Conservation (phyloP, 2,797 vertebrate species). For the Linurgus olivaceus region DNA sequence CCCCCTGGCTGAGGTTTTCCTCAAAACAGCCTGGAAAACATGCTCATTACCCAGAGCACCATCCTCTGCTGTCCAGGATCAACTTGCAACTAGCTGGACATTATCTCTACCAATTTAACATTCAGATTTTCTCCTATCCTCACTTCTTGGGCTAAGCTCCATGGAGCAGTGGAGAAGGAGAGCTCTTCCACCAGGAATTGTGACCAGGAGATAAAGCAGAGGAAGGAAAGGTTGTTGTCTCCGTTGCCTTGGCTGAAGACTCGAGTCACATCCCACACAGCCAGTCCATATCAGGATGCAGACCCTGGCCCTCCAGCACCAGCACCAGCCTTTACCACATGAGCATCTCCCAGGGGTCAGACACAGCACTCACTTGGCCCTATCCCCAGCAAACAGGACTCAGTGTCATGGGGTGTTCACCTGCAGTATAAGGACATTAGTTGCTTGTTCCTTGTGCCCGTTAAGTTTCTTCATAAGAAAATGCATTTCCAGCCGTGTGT, state of each 20-base stretch:
- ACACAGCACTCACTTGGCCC: not conserved
- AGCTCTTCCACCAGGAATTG: not conserved
- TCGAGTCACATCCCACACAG: not conserved
- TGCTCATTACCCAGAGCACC: not conserved
- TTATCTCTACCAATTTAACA: not conserved
- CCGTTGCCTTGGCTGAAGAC: not conserved
- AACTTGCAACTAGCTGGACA: not conserved
- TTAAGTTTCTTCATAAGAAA: not conserved
- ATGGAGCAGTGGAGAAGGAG: not conserved
- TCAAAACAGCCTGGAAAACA: not conserved
- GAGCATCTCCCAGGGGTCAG: not conserved
- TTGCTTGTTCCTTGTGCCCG: not conserved
- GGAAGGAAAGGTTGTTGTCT: not conserved
- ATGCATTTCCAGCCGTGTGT: not conserved
- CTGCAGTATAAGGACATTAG: not conserved
- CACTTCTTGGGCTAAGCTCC: not conserved
- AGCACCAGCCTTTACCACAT: not conserved
- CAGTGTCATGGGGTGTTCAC: fast-evolving
- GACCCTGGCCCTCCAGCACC: not conserved
- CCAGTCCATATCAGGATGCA: not conserved
- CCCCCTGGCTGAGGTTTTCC: not conserved
- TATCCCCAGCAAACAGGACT: not conserved
- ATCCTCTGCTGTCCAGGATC: not conserved
- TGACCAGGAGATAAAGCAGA: not conserved
- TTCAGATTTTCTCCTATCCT: not conserved